phyloP scores from a whole-genome alignment of 2,797 vertebrate species.

The Bradypodion pumilum region DNA sequence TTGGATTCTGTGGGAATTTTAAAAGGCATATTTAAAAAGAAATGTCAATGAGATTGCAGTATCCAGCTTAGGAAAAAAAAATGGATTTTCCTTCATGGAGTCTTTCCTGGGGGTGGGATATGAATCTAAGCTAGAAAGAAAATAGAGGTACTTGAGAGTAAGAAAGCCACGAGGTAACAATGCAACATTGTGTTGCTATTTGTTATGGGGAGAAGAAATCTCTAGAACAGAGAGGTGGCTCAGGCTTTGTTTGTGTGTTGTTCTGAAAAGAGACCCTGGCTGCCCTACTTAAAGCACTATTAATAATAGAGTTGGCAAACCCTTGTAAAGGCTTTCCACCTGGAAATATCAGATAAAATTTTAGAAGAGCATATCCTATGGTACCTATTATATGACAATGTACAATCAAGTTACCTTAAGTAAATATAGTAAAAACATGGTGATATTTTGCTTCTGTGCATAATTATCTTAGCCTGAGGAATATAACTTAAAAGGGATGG shows the following conservation, averaged over 20 bases:
- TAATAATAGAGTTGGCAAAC: background rate
- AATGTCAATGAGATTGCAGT: background rate
- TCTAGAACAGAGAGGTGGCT: background rate
- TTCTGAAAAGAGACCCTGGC: background rate
- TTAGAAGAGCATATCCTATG: background rate
- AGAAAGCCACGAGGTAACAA: background rate
- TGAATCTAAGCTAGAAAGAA: background rate
- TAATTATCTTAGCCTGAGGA: background rate
- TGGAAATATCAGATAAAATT: too few relatives aligned
- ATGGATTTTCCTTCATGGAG: background rate
- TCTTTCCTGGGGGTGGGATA: too few relatives aligned
- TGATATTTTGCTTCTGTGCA: background rate
- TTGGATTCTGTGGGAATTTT: background rate
- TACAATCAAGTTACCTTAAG: too few relatives aligned
- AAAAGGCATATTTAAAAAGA: background rate
- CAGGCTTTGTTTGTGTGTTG: background rate
- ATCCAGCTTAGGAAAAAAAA: background rate
- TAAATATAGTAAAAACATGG: background rate
- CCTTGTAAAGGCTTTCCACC: background rate
- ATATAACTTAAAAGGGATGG: background rate
- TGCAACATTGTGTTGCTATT: background rate
- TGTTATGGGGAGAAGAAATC: background rate
- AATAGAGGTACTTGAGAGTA: background rate
- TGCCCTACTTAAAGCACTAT: background rate
- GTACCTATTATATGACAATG: background rate